Evolutionary conservation across 1,140 invertebrate species (phyloP).

Genomic region (Euglossa dilemma): DNA sequence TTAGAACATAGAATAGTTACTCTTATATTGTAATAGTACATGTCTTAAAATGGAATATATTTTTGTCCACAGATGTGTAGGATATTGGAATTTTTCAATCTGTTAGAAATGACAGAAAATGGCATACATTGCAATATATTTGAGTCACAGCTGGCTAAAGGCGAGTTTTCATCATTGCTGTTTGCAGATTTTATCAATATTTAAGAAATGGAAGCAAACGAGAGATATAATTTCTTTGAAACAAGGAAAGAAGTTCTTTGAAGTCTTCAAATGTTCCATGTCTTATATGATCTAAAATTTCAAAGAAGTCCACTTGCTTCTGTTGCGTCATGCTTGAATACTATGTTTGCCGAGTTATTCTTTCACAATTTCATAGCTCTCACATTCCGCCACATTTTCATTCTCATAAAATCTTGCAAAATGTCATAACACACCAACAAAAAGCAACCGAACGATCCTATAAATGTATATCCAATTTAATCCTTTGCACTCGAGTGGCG

Average conservation of each 20-base stretch:
- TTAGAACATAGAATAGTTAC: too few species aligned
- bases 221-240: background rate
- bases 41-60: background rate
- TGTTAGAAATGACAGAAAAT: background rate
- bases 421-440: too few species aligned
- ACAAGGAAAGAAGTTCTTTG: background rate
- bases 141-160: background rate
- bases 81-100: background rate
- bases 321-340: background rate
- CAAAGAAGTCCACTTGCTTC: background rate
- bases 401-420: too few species aligned
- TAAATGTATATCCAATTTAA: background rate
- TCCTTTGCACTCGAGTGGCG: too few species aligned
- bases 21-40: too few species aligned
- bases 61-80: too few species aligned
- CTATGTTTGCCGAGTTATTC: background rate
- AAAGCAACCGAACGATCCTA: too few species aligned
- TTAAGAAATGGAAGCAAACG: background rate
- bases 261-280: background rate
- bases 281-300: background rate
- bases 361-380: background rate
- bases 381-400: too few species aligned
- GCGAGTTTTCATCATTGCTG: background rate
- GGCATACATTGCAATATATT: background rate
- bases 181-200: background rate